Base-by-base conservation (phyloP, 2,888 invertebrate genomes). In the Heliconius erato region DNA sequence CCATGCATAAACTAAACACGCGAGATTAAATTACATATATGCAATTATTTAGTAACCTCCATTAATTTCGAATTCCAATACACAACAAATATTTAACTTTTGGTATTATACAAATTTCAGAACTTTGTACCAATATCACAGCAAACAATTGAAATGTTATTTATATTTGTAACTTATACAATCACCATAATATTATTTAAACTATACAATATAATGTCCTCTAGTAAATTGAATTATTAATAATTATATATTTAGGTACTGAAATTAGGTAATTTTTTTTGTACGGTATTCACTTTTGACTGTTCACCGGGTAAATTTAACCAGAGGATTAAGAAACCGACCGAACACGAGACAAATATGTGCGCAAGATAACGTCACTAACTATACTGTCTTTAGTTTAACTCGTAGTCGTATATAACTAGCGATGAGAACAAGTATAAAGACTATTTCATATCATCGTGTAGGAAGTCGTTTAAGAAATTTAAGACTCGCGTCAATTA, bases 321-420 rank as follows among this genome's bases (percentile, higher is more conserved):
- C 23, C 32, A 28, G n/a, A n/a, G 3, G 54, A 69, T 81, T 76
- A 54, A 32, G 32, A 78, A 23, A 77, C 71, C 23, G 81, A 49
- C 16, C 78, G 78, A 65, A 72, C 71, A 49, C 69, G 65, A 32
- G 32, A 81, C 40, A 71, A 81, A 81, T 81, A 81, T 77, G 81
- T 81, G 69, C 35, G 63, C 91, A 86, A 87, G 85, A 86, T 88
- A 89, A 87, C 89, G 90, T 89, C 92, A 90, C 89, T 87, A 87
- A 85, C 84, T 44, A 81, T 84, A 88, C 88, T 88, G 86, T 84
- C 85, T 86, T 85, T 69, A 68, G 44, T 68, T 79, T 79, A 68
- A 80, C 68, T 80, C 76, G 76, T 28, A 80, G 54, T 80, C 76
- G 76, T 59, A 40, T 67, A 65, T 63, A 65, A 49, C 65, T 2